Conservation (phyloP, 2,888 invertebrate genomes). For the Atrina japonica region DNA sequence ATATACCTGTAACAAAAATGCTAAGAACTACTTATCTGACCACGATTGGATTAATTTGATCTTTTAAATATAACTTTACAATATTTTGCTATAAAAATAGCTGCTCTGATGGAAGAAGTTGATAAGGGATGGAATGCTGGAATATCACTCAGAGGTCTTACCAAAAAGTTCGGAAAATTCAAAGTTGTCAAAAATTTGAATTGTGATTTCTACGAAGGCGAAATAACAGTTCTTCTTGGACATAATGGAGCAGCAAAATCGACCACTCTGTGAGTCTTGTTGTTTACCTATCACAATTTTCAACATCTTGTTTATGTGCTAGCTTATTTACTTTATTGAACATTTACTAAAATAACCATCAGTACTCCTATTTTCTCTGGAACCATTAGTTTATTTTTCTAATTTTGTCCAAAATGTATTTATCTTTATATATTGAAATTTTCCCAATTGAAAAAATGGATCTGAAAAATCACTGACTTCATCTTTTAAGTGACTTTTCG, state of each 20-base stretch:
- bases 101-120: slow-evolving; percentile 17
- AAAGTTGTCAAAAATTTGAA: slow-evolving; percentile 72
- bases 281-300: background rate
- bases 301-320: background rate
- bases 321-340: too few species aligned
- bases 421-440: too few species aligned
- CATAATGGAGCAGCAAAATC: slow-evolving; percentile 80
- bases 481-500: too few species aligned
- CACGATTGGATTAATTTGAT: too few species aligned
- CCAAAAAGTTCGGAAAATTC: slow-evolving; percentile 66
- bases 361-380: background rate
- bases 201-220: slow-evolving; percentile 73
- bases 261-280: slow-evolving; percentile 74
- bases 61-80: too few species aligned
- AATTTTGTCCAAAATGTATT: background rate
- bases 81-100: slow-evolving; percentile 15
- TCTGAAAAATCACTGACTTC: too few species aligned
- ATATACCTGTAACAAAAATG: too few species aligned
- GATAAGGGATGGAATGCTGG: slow-evolving; percentile 53
- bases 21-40: too few species aligned
- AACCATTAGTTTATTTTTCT: background rate
- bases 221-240: slow-evolving; percentile 78
- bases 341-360: background rate
- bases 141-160: slow-evolving; percentile 68
- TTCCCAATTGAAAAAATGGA: too few species aligned